phyloP scores from a whole-genome alignment of 2,113 vertebrate genomes.

The Rhinichthys klamathensis region DNA sequence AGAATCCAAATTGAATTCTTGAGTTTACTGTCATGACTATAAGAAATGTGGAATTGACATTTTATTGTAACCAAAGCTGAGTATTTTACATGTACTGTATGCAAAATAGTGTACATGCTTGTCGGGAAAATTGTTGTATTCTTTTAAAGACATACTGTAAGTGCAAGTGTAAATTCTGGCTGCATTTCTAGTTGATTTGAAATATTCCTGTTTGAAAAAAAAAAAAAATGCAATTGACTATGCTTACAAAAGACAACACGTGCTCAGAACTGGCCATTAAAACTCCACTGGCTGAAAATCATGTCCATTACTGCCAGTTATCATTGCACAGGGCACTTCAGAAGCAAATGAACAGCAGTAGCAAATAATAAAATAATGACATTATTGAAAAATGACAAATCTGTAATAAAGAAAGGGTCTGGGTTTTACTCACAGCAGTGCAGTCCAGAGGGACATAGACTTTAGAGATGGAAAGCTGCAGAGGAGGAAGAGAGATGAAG shows the following conservation, averaged over 20 bases:
- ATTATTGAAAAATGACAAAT: constrained; percentile 41
- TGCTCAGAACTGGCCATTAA: constrained; percentile 10
- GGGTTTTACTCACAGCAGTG: constrained; percentile 18
- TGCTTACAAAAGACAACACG: not conserved
- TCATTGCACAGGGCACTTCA: not conserved
- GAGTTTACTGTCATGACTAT: not conserved
- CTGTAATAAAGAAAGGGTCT: constrained; percentile 23
- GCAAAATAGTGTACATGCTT: not conserved
- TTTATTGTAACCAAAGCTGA: not conserved
- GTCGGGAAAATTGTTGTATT: not conserved
- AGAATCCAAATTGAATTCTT: not conserved
- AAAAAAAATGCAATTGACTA: not conserved
- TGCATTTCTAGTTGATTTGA: constrained; percentile 1
- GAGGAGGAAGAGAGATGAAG: constrained; percentile 44
- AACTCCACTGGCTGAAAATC: constrained; percentile 6
- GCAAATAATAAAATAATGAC: constrained; percentile 13
- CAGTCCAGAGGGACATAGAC: not conserved
- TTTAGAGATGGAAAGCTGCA: constrained; percentile 32
- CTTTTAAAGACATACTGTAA: not conserved
- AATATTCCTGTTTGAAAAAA: not conserved
- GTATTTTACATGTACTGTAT: not conserved
- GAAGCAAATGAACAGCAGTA: constrained; percentile 26
- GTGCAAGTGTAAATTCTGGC: not conserved
- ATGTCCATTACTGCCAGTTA: constrained; percentile 7
- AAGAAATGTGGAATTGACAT: not conserved